phyloP scores from a whole-genome alignment of 2,888 invertebrate species.

The Branchinecta sandiegonensis region DNA sequence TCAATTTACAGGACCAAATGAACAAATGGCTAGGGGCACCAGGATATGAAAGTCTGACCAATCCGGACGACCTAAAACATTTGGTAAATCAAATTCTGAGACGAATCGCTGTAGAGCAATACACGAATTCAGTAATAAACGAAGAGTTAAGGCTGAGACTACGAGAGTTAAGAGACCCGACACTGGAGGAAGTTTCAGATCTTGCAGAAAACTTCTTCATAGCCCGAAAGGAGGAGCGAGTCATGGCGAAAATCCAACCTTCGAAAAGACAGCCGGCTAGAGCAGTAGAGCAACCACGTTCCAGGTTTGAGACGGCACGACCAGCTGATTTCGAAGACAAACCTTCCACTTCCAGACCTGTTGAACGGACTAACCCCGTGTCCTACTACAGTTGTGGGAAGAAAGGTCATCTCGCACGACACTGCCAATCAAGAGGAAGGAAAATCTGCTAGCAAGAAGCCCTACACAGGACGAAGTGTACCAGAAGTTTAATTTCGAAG shows the following conservation, averaged over 20 bases:
- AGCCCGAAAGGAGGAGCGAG: too few relatives aligned
- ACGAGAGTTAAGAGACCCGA: not conserved
- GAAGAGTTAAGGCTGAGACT: not conserved
- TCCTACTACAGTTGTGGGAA: not conserved
- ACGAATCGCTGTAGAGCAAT: not conserved
- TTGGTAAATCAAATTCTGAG: not conserved
- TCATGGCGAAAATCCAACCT: too few relatives aligned
- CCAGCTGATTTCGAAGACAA: too few relatives aligned
- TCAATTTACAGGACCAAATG: not conserved
- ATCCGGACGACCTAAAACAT: not conserved
- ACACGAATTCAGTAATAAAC: not conserved
- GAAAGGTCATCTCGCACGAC: not conserved
- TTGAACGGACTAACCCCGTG: not conserved
- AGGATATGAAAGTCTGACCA: not conserved
- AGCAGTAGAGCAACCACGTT: too few relatives aligned
- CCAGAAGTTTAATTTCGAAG: not conserved
- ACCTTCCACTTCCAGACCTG: too few relatives aligned
- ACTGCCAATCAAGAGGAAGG: not conserved
- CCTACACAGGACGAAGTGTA: not conserved
- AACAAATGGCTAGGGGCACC: not conserved
- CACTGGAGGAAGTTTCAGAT: not conserved
- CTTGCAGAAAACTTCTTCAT: too few relatives aligned
- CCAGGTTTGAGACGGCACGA: too few relatives aligned
- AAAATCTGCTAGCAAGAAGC: not conserved
- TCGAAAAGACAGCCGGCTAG: too few relatives aligned